Percentiles rank a stretch among this genome's conserved stretches.
Conservation (phyloP, 2,113 vertebrate genomes). For the Periophthalmodon schlosseri region DNA sequence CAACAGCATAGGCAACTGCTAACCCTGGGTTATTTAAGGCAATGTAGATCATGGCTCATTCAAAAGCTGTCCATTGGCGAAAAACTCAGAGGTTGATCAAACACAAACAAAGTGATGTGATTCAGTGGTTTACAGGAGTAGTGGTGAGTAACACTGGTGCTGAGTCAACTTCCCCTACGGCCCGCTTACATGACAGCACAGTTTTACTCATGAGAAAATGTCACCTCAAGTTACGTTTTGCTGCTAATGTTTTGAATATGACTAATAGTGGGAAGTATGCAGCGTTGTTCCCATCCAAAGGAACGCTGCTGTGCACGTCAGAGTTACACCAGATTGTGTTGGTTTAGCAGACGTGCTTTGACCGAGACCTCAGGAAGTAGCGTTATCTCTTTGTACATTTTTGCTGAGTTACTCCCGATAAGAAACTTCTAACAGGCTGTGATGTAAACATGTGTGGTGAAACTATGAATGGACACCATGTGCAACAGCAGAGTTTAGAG, state of each 20-base stretch:
- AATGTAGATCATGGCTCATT: conserved; percentile 51
- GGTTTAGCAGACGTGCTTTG: background rate
- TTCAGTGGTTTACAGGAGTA: conserved; percentile 44
- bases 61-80: conserved; percentile 31
- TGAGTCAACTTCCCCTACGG: conserved; percentile 49
- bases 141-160: conserved; percentile 46
- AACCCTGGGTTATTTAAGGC: conserved; percentile 19
- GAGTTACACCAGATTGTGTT: background rate
- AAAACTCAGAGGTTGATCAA: conserved; percentile 19
- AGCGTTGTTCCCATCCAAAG: conserved; percentile 14
- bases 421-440: conserved; percentile 13
- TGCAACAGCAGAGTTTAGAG: background rate
- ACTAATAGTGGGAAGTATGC: conserved; percentile 36
- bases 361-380: background rate
- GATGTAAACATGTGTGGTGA: conserved; percentile 10
- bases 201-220: conserved; percentile 40
- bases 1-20: background rate
- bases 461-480: conserved; percentile 14
- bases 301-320: background rate
- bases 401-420: conserved; percentile 15
- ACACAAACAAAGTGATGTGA: conserved; percentile 6
- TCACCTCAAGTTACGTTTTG: conserved; percentile 33
- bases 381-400: background rate
- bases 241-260: conserved; percentile 27
- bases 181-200: conserved; percentile 42